Evolutionary conservation across 1,140 invertebrate genomes (phyloP).

Genomic region (Eurytemora carolleeae): DNA sequence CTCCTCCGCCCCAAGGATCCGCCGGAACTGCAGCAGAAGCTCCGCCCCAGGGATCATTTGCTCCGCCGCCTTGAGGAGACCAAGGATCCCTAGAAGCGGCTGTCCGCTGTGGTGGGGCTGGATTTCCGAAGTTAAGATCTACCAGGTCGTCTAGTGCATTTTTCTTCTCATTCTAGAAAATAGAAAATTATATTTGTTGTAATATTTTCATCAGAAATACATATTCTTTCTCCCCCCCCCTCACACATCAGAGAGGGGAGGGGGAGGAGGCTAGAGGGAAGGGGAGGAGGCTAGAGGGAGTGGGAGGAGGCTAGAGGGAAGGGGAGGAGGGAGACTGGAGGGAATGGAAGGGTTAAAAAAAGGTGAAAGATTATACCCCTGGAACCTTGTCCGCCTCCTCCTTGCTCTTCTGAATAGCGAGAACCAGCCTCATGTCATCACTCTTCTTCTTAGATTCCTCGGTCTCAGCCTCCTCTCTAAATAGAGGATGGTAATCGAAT

Average conservation of each 20-base stretch:
- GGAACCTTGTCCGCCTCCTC: slow-evolving; percentile 58
- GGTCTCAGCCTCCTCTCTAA: slow-evolving; percentile 83
- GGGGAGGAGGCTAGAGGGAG: too few relatives aligned
- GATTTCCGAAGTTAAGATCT: slow-evolving; percentile 46
- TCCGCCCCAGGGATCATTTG: slow-evolving; percentile 31
- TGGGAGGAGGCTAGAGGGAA: too few relatives aligned
- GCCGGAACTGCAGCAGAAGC: slow-evolving; percentile 26
- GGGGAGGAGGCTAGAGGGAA: too few relatives aligned
- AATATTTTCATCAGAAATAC: slow-evolving; percentile 6
- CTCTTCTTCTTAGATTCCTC: slow-evolving; percentile 76
- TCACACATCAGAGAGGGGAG: too few relatives aligned
- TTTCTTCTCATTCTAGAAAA: neutral
- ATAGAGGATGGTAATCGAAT: too few relatives aligned
- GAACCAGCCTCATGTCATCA: slow-evolving; percentile 78
- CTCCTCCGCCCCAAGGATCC: slow-evolving; percentile 34
- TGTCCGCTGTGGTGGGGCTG: slow-evolving; percentile 23
- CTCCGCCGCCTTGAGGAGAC: slow-evolving; percentile 50
- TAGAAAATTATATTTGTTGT: neutral
- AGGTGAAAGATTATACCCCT: too few relatives aligned
- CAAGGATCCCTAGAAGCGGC: too few relatives aligned
- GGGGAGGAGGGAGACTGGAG: too few relatives aligned
- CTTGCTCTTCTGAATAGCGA: slow-evolving; percentile 78
- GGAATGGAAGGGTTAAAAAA: too few relatives aligned
- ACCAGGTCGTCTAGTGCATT: slow-evolving; percentile 57
- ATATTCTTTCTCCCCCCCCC: too few relatives aligned